Percentiles rank a stretch among this genome's conserved stretches.
Evolutionary conservation across 2,888 invertebrate species (phyloP).

Genomic region (Drepanosiphum platanoidis): DNA sequence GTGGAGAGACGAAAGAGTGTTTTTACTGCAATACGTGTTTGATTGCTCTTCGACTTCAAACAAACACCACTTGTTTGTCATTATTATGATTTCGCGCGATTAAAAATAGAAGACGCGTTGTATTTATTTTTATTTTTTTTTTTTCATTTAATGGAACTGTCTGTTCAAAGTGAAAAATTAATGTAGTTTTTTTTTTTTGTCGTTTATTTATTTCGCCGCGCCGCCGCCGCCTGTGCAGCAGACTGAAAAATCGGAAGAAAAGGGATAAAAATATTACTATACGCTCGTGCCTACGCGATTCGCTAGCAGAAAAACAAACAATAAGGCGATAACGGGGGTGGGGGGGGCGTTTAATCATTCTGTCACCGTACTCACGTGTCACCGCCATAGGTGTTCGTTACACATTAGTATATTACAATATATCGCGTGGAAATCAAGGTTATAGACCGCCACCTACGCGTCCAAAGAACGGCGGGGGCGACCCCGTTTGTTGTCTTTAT

Average conservation of each 20-base stretch:
- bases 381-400: conserved; percentile 8
- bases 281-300: conserved; percentile 31
- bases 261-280: conserved; percentile 15
- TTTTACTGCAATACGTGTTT: too few species aligned
- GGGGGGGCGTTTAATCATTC: conserved; percentile 17
- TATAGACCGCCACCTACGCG: neutral
- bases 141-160: conserved; percentile 49
- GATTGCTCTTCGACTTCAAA: neutral
- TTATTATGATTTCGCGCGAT: conserved; percentile 1
- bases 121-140: too few species aligned
- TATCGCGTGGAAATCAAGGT: neutral
- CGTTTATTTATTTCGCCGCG: too few species aligned
- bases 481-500: too few species aligned
- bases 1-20: too few species aligned
- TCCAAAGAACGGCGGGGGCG: too few species aligned
- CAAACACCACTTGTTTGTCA: neutral
- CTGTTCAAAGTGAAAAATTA: conserved; percentile 35
- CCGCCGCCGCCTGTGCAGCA: neutral
- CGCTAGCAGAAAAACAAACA: conserved; percentile 24
- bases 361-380: conserved; percentile 13
- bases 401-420: neutral
- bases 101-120: neutral
- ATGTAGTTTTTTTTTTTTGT: conserved; percentile 47
- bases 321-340: conserved; percentile 28
- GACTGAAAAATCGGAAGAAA: conserved; percentile 18